Evolutionary conservation across 2,113 vertebrate genomes (phyloP).

Genomic region (Dissostichus mawsoni): DNA sequence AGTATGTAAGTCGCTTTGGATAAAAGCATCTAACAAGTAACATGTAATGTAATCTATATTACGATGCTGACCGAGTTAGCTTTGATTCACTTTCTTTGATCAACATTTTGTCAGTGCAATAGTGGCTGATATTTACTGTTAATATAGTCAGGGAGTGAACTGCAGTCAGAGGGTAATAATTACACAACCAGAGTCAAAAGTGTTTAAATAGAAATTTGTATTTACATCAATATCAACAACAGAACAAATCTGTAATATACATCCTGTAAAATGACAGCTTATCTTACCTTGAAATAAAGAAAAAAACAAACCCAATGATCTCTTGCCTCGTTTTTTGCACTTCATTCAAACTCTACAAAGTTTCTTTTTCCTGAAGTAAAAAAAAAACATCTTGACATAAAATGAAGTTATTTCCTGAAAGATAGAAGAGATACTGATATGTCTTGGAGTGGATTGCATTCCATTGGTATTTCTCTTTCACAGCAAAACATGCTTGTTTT

Average conservation of each 20-base stretch:
- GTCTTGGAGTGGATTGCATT: conserved; percentile 65
- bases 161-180: conserved; percentile 12
- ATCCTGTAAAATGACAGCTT: conserved; percentile 85
- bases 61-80: not conserved
- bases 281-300: conserved; percentile 68
- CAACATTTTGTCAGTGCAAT: not conserved
- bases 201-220: conserved; percentile 99
- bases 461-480: conserved; percentile 57
- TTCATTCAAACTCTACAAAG: conserved; percentile 72
- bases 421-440: conserved; percentile 74
- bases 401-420: conserved; percentile 68
- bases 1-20: too few species aligned
- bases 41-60: too few species aligned
- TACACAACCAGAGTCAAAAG: conserved; percentile 41
- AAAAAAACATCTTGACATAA: conserved; percentile 62
- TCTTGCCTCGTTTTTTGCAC: conserved; percentile 66
- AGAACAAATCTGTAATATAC: conserved; percentile 88
- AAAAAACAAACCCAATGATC: conserved; percentile 57
- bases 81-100: not conserved
- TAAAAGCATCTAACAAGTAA: too few species aligned
- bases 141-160: not conserved
- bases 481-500: conserved; percentile 56
- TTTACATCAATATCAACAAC: conserved; percentile 97
- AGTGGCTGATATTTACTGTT: not conserved
- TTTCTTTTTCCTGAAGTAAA: conserved; percentile 69